Conservation (phyloP, 2,797 vertebrate species). For the Bradypodion pumilum region DNA sequence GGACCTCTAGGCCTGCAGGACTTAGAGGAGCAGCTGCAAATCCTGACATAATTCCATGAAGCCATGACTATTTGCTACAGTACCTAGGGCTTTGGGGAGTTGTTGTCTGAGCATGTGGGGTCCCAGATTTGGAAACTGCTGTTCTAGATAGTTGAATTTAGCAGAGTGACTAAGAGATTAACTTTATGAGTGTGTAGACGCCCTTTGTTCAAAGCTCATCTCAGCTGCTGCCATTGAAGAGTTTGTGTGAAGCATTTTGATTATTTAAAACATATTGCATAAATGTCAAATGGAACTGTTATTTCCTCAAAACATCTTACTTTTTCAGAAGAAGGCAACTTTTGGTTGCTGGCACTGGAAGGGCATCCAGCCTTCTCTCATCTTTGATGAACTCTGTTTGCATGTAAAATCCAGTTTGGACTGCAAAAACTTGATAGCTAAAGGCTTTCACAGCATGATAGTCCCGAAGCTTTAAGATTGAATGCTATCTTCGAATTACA, state of each 20-base stretch:
- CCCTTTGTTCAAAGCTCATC: neutral
- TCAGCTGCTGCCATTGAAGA: neutral
- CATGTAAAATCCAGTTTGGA: constrained; percentile 14
- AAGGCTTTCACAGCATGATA: constrained; percentile 25
- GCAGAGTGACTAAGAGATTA: neutral
- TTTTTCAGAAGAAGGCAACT: neutral
- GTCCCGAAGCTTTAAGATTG: constrained; percentile 13
- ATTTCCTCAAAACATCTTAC: neutral
- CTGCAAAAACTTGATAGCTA: constrained; percentile 21
- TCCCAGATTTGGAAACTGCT: too few species aligned
- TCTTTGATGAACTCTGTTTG: constrained; percentile 34
- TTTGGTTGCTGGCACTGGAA: neutral
- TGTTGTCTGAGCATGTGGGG: too few species aligned
- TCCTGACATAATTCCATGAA: too few species aligned
- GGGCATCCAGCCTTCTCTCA: fast-evolving
- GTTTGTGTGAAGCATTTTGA: neutral
- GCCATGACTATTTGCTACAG: too few species aligned
- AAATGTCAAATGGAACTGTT: neutral
- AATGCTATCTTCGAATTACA: neutral
- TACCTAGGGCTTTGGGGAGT: too few species aligned
- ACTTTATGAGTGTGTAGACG: neutral
- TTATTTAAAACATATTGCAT: neutral
- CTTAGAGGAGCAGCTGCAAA: too few species aligned
- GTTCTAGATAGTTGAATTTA: neutral
- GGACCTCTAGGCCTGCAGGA: too few species aligned